A percentile compares a stretch with the other conserved stretches of the same genome.
phyloP scores from a whole-genome alignment of 2,888 invertebrate genomes.

The Heliconius hortense region DNA sequence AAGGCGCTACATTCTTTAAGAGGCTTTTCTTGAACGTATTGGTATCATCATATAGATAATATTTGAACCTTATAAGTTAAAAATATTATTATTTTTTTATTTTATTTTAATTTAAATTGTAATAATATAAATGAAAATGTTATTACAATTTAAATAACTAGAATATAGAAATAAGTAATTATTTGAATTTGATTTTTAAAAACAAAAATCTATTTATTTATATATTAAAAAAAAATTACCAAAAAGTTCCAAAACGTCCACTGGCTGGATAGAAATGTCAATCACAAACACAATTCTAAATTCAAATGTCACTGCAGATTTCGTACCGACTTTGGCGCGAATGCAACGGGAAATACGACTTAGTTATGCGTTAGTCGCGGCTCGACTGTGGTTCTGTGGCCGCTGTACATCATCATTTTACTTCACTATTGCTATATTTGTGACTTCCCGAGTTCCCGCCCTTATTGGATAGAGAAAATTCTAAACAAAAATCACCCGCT shows the following conservation, averaged over 20 bases:
- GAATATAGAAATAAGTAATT: neutral
- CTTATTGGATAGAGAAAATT: constrained; percentile 40
- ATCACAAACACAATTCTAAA: constrained; percentile 45
- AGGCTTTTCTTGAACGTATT: no score
- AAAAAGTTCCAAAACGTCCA: constrained; percentile 43
- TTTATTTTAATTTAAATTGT: no score
- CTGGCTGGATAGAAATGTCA: constrained; percentile 35
- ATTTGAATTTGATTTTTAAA: neutral
- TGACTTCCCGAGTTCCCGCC: constrained; percentile 32
- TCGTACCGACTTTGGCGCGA: constrained; percentile 49
- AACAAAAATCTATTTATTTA: neutral
- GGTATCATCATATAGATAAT: no score
- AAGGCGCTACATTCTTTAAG: no score
- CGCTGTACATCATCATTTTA: constrained; percentile 68
- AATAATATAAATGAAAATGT: neutral
- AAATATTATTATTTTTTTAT: no score
- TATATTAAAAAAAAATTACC: constrained; percentile 49
- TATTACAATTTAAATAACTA: neutral
- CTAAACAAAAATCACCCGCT: constrained; percentile 52
- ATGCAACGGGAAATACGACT: constrained; percentile 55
- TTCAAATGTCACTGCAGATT: constrained; percentile 53
- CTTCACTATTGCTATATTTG: constrained; percentile 41
- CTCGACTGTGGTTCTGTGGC: constrained; percentile 61
- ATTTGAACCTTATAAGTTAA: neutral
- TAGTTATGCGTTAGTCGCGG: constrained; percentile 59